Evolutionary conservation across 92 coral and sea anemone genomes (phyloP), one percentile per base, ranked within the genome.

Genomic region (Umimayanthus chanpuru): DNA sequence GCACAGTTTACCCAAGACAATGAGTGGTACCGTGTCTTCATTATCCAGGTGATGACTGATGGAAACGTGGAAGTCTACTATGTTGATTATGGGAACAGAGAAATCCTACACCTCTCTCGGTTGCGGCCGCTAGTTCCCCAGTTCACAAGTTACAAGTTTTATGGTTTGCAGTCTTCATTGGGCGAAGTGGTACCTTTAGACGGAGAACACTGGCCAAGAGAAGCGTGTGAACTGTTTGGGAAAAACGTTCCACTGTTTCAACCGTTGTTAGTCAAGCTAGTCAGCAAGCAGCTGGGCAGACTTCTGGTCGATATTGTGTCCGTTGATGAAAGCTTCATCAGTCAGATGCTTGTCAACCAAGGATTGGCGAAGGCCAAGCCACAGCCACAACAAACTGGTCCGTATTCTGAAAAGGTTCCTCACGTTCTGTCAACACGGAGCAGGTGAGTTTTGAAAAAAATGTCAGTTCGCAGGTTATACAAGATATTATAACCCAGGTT

Each of bases 81-180:
- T 80, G 82, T 89, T 21, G 96, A 93, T 68, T 93, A 88, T 79
- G 96, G 96, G 6, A 93, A 93, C 85, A 78, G 86, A 11, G 96
- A 93, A 65, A 75, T 64, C 36, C 81, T 93, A 25, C 85, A 74
- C 8, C 65, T 44, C 6, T 77, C 92, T 4, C 90, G 88, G 7
- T 89, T 93, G 80, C 85, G 89, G 9, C 96, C 89, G 49, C 94
- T 93, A 0, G 92, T 81, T 65, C 83, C 67, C 29, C 86, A 70
- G 71, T 93, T 88, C 66, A 55, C 65, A 20, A 40, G 53, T 1
- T n/a, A 86, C 29, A 93, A 85, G 12, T 86, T 83, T 58, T 71
- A 76, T 58, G 94, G 92, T 25, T 53, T 93, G 32, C 86, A 32
- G 38, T 91, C 91, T 55, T 67, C 91, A 15, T 81, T 93, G 72